Evolutionary conservation across 2,888 invertebrate species (phyloP), one percentile per base, ranked within the genome.

Genomic region (Arctia plantaginis): DNA sequence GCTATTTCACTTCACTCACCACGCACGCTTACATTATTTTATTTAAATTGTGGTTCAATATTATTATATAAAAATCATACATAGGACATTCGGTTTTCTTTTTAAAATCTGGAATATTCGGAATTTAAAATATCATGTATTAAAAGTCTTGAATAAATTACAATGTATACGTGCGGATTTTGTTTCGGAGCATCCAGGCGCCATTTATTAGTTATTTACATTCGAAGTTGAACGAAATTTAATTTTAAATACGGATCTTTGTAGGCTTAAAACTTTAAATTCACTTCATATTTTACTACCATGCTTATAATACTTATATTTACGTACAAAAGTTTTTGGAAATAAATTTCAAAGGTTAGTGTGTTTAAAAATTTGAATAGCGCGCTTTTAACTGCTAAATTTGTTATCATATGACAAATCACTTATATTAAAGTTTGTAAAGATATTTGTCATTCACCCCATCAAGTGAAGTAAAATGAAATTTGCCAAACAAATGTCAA

Each of bases 171-270:
- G 30, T 62, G 15, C 18, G 62, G 15, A 62, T 30, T 59, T 44
- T 30, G 59, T 59, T 62, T 62, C 62, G 30, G 27, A 30, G 30
- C 27, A 30, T 62, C 62, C 30, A 62, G 30, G 18, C 27, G 13
- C 18, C 30, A 18, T 30, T 62, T 62, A 62, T 62, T 62, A 62
- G 62, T 62, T 62, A 62, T 62, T 59, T 62, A 62, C 62, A 62
- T 27, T 18, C 30, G 30, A 62, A 62, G 62, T 27, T 62, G 30
- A 18, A 18, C 15, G 62, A 62, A 62, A 62, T 27, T 30, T 62
- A 62, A 30, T 30, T 62, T 15, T 15, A 18, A 62, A 62, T 62
- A 59, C 1, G 59, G 59, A 59, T 27, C 59, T 59, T 59, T 30
- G n/a, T 62, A 62, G 30, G 62, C 30, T 62, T 62, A 30, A 13